Base-by-base conservation (phyloP, 37 sponge, comb jelly and placozoan species). In the Geodia barretti region DNA sequence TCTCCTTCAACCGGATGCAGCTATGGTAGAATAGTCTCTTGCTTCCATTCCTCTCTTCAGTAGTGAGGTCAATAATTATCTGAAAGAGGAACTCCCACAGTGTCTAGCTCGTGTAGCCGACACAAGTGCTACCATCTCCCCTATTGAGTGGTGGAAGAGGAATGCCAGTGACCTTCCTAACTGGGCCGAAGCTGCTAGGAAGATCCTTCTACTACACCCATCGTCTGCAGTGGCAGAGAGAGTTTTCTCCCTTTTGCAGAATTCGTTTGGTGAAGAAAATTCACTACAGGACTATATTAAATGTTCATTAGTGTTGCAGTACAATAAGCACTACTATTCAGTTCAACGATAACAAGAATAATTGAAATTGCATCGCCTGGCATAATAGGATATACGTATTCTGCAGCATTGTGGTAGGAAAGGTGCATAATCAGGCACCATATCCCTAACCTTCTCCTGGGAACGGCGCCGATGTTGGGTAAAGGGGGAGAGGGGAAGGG, bases 101-200 rank as follows among this genome's bases (percentile, higher is more conserved):
- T 83, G 61, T 38, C 66, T 83, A 26, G 83, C 75, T 20, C 1
- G 5, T 37, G 83, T 75, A 39, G 75, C 41, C 40, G 83, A 74
- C 36, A 73, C 65, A 8, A 41, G 33, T 41, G 8, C 73, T 39
- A 38, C 3, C 54, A 25, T 83, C 42, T 17, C 25, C 34, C 54
- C 58, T 4, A 4, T 83, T 25, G 74, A 73, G 74, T 73, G 83
- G 83, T 83, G 83, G 83, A 83, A 63, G 67, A 19, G 37, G 47
- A 73, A 73, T 73, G 67, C 67, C 33, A 62, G 39, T 67, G 47
- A 43, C 29, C 64, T 83, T 25, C 83, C 66, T 26, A 73, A 61
- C 29, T 83, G 83, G 83, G 60, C 75, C 3, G 0, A 32, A 59
- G 83, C 75, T 73, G 75, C 66, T 39, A 4, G 19, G 17, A 63